Evolutionary conservation across 2,797 vertebrate species (phyloP), one percentile per base, ranked within the genome.

Genomic region (Gobionotothen gibberifrons): DNA sequence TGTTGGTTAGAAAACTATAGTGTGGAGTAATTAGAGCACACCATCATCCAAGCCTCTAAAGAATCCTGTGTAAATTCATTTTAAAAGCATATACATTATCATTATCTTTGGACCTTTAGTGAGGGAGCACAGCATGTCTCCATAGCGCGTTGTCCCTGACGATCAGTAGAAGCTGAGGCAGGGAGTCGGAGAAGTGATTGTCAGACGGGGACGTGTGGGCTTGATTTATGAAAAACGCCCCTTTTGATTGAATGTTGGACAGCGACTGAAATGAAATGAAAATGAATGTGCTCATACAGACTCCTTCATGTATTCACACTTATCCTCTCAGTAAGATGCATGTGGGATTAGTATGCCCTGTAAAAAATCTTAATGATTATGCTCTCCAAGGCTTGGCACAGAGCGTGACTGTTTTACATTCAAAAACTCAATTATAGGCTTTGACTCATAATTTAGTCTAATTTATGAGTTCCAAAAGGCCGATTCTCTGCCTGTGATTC

Each of bases 401-500:
- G 16, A 68, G 9, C n/a, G 15, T 4, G 26, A 56, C 29, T 65
- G 9, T 58, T 69, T 71, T 76, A 60, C 11, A 71, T 72, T 74
- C 55, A 75, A 49, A 72, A 80, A 76, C 48, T 69, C 70, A 85
- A 79, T 83, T 67, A 80, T 19, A 69, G 40, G 13, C 62, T 74
- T 63, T 74, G 72, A 69, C 74, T 82, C 69, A 79, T 85, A 73
- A 84, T 84, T 83, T 53, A 47, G 60, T 84, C 46, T 79, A 70
- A 84, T 89, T 83, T 85, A 85, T 71, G 78, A 78, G 72, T 73
- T 86, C 51, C 69, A 36, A 80, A 78, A 78, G 82, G 48, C 58
- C 43, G 64, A 52, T 64, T 78, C 60, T 74, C 61, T 6, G 72
- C 60, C 78, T 81, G 68, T 39, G 55, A 76, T 68, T 82, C 76